phyloP scores from a whole-genome alignment of 2,113 vertebrate species.

The Zosterops hypoxanthus region DNA sequence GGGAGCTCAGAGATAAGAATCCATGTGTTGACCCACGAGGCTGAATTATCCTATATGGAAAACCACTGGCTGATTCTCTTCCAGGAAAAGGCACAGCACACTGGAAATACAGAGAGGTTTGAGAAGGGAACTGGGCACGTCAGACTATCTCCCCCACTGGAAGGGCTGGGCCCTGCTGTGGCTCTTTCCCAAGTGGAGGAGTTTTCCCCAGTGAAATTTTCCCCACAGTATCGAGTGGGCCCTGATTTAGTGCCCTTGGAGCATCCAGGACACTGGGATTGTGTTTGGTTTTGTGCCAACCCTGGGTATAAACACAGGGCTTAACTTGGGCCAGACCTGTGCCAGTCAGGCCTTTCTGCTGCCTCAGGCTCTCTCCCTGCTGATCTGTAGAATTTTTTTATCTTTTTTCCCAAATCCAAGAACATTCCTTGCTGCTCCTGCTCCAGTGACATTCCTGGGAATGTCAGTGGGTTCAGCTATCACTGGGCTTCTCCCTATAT shows the following conservation, averaged over 20 bases:
- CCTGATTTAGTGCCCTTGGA: not conserved
- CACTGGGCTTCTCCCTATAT: not conserved
- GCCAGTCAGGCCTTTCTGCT: not conserved
- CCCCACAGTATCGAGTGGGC: rapidly evolving
- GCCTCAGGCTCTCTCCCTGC: not conserved
- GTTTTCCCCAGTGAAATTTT: not conserved
- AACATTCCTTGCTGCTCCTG: not conserved
- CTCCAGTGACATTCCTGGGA: no score
- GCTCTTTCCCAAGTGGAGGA: not conserved
- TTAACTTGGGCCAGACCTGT: not conserved
- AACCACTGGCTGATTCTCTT: not conserved
- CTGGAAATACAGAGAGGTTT: not conserved
- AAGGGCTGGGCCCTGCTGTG: not conserved
- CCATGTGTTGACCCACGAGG: not conserved
- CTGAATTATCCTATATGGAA: not conserved
- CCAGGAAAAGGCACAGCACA: not conserved
- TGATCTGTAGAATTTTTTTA: not conserved
- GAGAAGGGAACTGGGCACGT: not conserved
- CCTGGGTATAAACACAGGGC: not conserved
- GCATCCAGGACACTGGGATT: not conserved
- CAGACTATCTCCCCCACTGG: not conserved
- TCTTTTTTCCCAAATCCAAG: not conserved
- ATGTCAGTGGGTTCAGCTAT: rapidly evolving
- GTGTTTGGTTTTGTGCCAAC: not conserved
- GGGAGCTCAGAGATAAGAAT: not conserved